A percentile compares a stretch with the other conserved stretches of the same genome.
These are phyloP conservation scores for Rhingia rostrata DNA, from an alignment of 2,888 invertebrate species.

Conservation along the genomic window DNA sequence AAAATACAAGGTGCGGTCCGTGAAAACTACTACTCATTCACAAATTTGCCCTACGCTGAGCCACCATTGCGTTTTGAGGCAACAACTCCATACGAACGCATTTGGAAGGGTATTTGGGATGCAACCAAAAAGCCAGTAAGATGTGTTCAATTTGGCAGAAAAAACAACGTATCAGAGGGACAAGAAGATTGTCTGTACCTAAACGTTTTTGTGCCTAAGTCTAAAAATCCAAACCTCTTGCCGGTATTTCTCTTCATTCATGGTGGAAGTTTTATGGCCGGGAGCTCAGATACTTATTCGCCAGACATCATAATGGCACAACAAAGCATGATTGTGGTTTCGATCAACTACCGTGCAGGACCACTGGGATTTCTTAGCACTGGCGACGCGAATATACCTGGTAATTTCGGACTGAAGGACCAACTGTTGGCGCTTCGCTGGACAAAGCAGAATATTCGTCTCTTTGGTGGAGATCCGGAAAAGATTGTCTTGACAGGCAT, in stretches of 20 bases:
- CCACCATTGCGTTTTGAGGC: slow-evolving; percentile 86
- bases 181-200: slow-evolving; percentile 87
- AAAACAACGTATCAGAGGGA: slow-evolving; percentile 25
- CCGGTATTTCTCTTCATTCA: slow-evolving; percentile 87
- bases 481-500: slow-evolving; percentile 87
- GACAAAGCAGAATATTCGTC: slow-evolving; percentile 87
- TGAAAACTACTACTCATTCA: slow-evolving; percentile 84
- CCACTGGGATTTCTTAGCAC: slow-evolving; percentile 89
- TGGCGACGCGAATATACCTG: slow-evolving; percentile 87
- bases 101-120: slow-evolving; percentile 74
- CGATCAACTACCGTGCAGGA: slow-evolving; percentile 87
- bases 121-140: slow-evolving; percentile 83
- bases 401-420: slow-evolving; percentile 89
- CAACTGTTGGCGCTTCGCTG: slow-evolving; percentile 88
- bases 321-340: slow-evolving; percentile 86
- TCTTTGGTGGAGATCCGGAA: slow-evolving; percentile 88
- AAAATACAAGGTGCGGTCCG: slow-evolving; percentile 62
- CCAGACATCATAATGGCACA: slow-evolving; percentile 86
- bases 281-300: slow-evolving; percentile 84
- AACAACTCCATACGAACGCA: slow-evolving; percentile 64
- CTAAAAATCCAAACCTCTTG: slow-evolving; percentile 78
- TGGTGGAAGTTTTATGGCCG: slow-evolving; percentile 88
- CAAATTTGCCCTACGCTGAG: slow-evolving; percentile 87
- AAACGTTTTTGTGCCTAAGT: slow-evolving; percentile 85
- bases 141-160: slow-evolving; percentile 73